Evolutionary conservation across 2,797 vertebrate genomes (phyloP).

Genomic region (Enteromius unitaeniatus): DNA sequence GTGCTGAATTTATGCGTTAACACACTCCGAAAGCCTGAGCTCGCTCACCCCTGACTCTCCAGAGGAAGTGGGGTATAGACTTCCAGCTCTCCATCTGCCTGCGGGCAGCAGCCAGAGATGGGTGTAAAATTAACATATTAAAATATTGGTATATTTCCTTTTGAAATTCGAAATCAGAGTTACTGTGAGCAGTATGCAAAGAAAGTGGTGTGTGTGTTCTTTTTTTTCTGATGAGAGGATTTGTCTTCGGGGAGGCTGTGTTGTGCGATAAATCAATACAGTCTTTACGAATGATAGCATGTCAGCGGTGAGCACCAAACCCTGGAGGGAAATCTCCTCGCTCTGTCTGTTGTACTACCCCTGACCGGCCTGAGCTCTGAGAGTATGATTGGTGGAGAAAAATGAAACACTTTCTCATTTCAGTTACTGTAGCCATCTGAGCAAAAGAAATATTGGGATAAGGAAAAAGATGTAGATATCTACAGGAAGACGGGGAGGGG

Average conservation of each 20-base stretch:
- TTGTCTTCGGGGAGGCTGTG: slow-evolving; percentile 42
- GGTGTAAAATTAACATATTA: slow-evolving; percentile 23
- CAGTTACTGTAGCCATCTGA: slow-evolving; percentile 17
- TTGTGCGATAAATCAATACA: slow-evolving; percentile 62
- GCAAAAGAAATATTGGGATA: slow-evolving; percentile 35
- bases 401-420: slow-evolving; percentile 4
- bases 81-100: slow-evolving; percentile 57
- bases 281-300: slow-evolving; percentile 51
- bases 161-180: not conserved
- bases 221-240: slow-evolving; percentile 6
- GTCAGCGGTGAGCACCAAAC: slow-evolving; percentile 42
- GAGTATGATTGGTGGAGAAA: not conserved
- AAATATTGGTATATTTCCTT: slow-evolving; percentile 24
- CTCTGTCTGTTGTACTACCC: slow-evolving; percentile 3
- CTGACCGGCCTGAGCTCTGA: not conserved
- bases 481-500: slow-evolving; percentile 42
- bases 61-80: slow-evolving; percentile 54
- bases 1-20: slow-evolving; percentile 60
- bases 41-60: slow-evolving; percentile 55
- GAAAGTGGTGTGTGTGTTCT: not conserved
- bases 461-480: slow-evolving; percentile 44
- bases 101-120: slow-evolving; percentile 52
- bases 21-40: slow-evolving; percentile 56
- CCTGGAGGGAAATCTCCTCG: slow-evolving; percentile 13
- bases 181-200: slow-evolving; percentile 15